Evolutionary conservation across 2,113 vertebrate species (phyloP), one percentile per base, ranked within the genome.

Genomic region (Gasterosteus nipponicus): DNA sequence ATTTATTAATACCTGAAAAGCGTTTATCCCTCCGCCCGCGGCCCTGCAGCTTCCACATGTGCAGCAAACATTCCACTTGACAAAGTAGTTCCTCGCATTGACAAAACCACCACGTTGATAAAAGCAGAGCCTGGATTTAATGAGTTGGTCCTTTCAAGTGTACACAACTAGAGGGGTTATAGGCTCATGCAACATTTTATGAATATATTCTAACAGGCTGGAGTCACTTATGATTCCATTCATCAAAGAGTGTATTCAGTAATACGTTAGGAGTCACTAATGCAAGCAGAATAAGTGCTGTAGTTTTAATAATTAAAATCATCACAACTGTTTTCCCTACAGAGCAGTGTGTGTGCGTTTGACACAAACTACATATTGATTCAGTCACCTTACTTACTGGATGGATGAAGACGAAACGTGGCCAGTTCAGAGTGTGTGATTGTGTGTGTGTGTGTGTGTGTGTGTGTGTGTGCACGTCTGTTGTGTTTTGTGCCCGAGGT

Each of bases 301-400:
- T 18, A 44, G 1, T 64, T 18, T 18, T 3, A 66, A 41, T 7
- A 3, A 35, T 38, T 35, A 2, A 67, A 67, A 58, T 66, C 19
- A 19, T 49, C 63, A 49, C 7, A 66, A 16, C 15, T 18, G 22
- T 46, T 64, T 64, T 46, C 4, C 41, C 10, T 18, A 63, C n/a
- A 44, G 11, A 65, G 15, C 6, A 47, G 46, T 10, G 42, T 47
- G 31, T 49, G 15, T 22, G 29, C 29, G 42, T 63, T 56, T 78
- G 54, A 75, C 59, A 60, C 68, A 66, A 82, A 73, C 59, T 58
- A n/a, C 59, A 33, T 70, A 77, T 87, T 77, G 75, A 79, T 74
- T 84, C 7, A 66, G 81, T 46, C 63, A 69, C 53, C 61, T 78
- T 68, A 78, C 65, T 75, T 26, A 26, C 44, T 26, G n/a, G 8